Conservation (phyloP, 2,888 invertebrate genomes). For the Nomada hirtipes region DNA sequence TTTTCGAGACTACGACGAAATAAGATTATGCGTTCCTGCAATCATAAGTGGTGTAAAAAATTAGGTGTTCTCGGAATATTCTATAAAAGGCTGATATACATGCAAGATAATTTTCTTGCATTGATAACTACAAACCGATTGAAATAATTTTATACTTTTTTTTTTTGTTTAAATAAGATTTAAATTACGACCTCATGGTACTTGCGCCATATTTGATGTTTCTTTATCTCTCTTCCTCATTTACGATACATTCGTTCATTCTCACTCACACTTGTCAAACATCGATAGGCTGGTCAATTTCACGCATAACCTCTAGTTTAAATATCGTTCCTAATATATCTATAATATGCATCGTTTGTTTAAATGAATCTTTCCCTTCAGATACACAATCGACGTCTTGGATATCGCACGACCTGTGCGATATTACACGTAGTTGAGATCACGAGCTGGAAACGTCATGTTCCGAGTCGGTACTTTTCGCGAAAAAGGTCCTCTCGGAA, state of each 20-base stretch:
- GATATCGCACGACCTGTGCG: slow-evolving; percentile 65
- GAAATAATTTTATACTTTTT: too few relatives aligned
- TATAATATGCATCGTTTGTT: slow-evolving; percentile 61
- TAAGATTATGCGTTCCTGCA: not conserved
- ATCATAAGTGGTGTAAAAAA: not conserved
- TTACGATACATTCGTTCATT: not conserved
- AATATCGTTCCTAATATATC: slow-evolving; percentile 43
- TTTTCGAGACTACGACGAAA: not conserved
- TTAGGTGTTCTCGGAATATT: not conserved
- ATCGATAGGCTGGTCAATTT: slow-evolving; percentile 10
- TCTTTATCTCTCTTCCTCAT: not conserved
- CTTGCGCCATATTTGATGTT: not conserved
- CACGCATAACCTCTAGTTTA: slow-evolving; percentile 44
- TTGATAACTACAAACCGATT: not conserved
- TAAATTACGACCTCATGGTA: slow-evolving; percentile 28
- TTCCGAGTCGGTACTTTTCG: slow-evolving; percentile 65
- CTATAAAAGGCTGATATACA: not conserved
- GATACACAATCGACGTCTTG: slow-evolving; percentile 65
- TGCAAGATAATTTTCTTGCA: not conserved
- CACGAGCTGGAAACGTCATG: slow-evolving; percentile 79
- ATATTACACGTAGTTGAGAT: slow-evolving; percentile 78
- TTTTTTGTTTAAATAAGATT: not conserved
- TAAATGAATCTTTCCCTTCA: slow-evolving; percentile 47
- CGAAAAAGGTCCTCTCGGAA: slow-evolving; percentile 49
- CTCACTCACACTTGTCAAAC: slow-evolving; percentile 10